Evolutionary conservation across 2,888 invertebrate species (phyloP), one percentile per base, ranked within the genome.

Genomic region (Napeogenes inachia): DNA sequence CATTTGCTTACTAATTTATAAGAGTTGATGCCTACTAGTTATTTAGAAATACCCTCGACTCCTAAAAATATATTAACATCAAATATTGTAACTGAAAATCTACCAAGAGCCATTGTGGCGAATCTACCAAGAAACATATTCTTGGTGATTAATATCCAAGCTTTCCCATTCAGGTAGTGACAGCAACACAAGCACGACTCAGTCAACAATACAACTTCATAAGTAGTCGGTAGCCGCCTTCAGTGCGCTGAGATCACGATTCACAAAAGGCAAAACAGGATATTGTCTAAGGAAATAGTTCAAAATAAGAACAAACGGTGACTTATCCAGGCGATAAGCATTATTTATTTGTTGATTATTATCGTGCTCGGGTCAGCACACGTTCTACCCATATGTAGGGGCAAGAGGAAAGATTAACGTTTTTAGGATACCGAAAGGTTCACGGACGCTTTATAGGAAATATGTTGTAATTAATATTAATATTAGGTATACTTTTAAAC

Each of bases 231-330:
- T 50, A 13, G 38, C 35, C 33, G 42, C 21, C 50, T 30, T 30
- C 47, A 47, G 33, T 33, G n/a, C 47, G 54, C 54, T 54, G 55
- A 42, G 53, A 54, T 59, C 56, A 50, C n/a, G 59, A 59, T 21
- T 30, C 38, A 54, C 13, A 56, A 45, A 45, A 57, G 57, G 57
- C 56, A 47, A 60, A 42, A 4, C 59, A 38, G 46, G 54, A 54
- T 13, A 62, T 45, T 45, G 45, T 30, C 13, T 59, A 55, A 61
- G 54, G 57, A 53, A 57, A 63, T 56, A 56, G 13, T 56, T 59
- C 56, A 54, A 53, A 53, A 50, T 56, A 54, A 54, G 46, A 57
- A 54, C 62, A 38, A 56, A 56, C 47, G 32, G 13, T 45, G 21
- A 55, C 45, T 38, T 46, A 45, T 54, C 35, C 38, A 54, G 3